Conservation (phyloP, 2,113 vertebrate genomes). For the Poecile atricapillus region DNA sequence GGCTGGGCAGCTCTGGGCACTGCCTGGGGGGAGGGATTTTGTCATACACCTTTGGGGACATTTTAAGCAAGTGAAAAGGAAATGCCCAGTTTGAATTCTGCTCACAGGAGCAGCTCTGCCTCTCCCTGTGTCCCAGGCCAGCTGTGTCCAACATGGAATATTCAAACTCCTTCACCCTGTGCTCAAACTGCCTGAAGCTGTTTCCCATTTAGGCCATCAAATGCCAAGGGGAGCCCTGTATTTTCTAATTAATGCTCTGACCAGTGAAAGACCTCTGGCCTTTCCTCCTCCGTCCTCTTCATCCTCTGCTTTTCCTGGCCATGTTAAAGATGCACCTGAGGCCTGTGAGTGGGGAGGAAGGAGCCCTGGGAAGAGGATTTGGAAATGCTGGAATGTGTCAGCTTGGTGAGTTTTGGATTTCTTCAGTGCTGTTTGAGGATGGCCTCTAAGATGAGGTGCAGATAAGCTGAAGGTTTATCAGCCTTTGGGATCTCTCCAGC, state of each 20-base stretch:
- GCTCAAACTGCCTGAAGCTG: background rate
- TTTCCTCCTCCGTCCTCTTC: background rate
- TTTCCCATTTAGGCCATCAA: background rate
- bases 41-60: background rate
- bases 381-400: background rate
- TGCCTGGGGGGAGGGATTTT: background rate
- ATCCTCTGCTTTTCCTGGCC: background rate
- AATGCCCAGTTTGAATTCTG: background rate
- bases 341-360: background rate
- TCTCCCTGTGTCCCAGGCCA: background rate
- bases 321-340: rapidly evolving
- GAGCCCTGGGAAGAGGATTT: background rate
- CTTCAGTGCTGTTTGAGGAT: background rate
- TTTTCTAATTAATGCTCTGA: background rate
- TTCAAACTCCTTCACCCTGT: background rate
- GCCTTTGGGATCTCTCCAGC: background rate
- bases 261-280: background rate
- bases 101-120: background rate
- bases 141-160: background rate
- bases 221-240: background rate
- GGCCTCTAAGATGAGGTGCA: background rate
- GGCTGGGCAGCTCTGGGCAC: too few species aligned
- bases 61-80: background rate
- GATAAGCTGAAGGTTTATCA: background rate
- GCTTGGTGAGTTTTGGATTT: background rate